phyloP scores from a whole-genome alignment of 2,113 vertebrate species.

The Toxostoma redivivum region DNA sequence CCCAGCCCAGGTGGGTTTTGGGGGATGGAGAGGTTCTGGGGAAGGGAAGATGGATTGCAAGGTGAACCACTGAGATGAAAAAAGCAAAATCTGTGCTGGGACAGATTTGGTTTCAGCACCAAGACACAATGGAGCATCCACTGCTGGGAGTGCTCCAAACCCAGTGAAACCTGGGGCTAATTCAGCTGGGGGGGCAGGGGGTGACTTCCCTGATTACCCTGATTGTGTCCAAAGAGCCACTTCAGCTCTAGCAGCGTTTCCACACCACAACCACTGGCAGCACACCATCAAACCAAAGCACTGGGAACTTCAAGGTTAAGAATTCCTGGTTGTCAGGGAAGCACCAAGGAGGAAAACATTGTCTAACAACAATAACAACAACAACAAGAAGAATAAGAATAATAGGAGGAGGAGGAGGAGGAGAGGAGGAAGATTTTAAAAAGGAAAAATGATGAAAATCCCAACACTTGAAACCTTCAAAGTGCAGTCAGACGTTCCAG shows the following conservation, averaged over 20 bases:
- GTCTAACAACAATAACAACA: neutral
- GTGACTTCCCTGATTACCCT: neutral
- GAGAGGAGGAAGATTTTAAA: neutral
- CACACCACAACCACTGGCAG: neutral
- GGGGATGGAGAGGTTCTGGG: neutral
- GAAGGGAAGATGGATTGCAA: neutral
- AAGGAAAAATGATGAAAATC: neutral
- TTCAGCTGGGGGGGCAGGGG: neutral
- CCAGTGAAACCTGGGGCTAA: neutral
- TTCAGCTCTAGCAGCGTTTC: neutral
- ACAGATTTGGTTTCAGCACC: fast-evolving
- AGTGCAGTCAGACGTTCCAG: fast-evolving
- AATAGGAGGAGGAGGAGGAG: neutral
- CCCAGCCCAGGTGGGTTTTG: fast-evolving
- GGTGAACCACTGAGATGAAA: fast-evolving
- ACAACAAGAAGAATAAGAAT: neutral
- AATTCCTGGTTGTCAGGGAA: neutral
- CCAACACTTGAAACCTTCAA: neutral
- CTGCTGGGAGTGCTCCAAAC: fast-evolving
- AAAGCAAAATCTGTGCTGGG: neutral
- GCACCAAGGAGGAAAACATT: neutral
- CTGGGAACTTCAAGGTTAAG: neutral
- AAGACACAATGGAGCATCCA: neutral
- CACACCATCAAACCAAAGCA: neutral
- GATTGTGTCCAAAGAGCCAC: neutral